Conservation (phyloP, 2,888 invertebrate genomes). For the Drosophila yooni region DNA sequence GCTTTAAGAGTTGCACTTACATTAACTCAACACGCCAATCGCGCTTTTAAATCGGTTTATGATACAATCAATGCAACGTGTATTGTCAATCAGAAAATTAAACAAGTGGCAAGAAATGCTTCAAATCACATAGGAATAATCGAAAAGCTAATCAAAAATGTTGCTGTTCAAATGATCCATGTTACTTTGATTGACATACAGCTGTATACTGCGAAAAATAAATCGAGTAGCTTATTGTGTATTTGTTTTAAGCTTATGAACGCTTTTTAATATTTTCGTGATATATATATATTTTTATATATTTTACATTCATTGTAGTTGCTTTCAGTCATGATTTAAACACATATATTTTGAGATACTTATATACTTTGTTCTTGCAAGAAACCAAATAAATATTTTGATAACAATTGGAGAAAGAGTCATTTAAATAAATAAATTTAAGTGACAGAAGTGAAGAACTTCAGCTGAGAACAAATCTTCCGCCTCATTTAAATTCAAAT, state of each 20-base stretch:
- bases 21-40: constrained; percentile 40
- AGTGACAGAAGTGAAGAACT: not conserved
- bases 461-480: not conserved
- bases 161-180: not conserved
- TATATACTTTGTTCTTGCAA: not conserved
- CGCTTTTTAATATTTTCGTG: not conserved
- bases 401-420: not conserved
- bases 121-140: not conserved
- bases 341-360: not conserved
- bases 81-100: constrained; percentile 3
- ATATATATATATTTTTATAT: not conserved
- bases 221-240: not conserved
- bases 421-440: not conserved
- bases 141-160: not conserved
- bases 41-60: constrained; percentile 2
- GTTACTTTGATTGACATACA: not conserved
- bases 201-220: not conserved
- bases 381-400: not conserved
- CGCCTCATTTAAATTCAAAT: not conserved
- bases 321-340: not conserved
- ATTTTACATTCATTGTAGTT: not conserved
- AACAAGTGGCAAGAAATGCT: not conserved
- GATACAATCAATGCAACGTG: constrained; percentile 4
- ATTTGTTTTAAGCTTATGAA: not conserved
- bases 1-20: constrained; percentile 47